Percentiles rank a stretch among this genome's conserved stretches.
These are phyloP conservation scores for Dufourea novaeangliae DNA, from an alignment of 1,140 invertebrate genomes.

Conservation along the genomic window DNA sequence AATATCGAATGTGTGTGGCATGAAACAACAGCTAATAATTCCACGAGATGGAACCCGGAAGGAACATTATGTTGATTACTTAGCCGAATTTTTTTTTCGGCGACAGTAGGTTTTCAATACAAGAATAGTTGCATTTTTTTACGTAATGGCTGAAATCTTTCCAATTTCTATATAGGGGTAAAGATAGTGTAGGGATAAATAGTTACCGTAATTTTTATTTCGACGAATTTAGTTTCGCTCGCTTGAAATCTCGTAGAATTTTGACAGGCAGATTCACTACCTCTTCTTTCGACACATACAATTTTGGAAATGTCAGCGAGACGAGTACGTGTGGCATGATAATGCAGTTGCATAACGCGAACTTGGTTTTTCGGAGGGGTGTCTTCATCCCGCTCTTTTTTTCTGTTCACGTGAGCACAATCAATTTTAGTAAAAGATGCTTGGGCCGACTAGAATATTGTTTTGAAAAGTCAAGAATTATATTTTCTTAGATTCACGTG, in stretches of 20 bases:
- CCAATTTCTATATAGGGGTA: too few species aligned
- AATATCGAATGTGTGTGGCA: too few species aligned
- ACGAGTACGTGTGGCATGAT: conserved; percentile 58
- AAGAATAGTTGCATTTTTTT: too few species aligned
- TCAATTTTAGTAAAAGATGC: conserved; percentile 54
- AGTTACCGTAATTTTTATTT: not conserved
- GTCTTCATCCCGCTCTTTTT: conserved; percentile 47
- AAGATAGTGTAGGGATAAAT: too few species aligned
- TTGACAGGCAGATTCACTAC: not conserved
- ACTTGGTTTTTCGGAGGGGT: conserved; percentile 36
- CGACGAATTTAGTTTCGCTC: not conserved
- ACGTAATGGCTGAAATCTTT: too few species aligned
- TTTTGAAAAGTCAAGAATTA: not conserved
- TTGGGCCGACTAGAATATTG: not conserved
- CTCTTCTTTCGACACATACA: conserved; percentile 16
- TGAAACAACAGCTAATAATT: too few species aligned
- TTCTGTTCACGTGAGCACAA: conserved; percentile 35
- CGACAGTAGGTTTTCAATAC: too few species aligned
- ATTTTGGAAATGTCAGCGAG: conserved; percentile 53
- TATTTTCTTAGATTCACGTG: too few species aligned
- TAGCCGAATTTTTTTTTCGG: too few species aligned
- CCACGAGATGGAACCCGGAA: too few species aligned
- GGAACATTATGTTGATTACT: too few species aligned
- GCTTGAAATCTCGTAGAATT: not conserved
- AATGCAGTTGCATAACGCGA: conserved; percentile 56